Conservation (phyloP, 2,113 vertebrate genomes). For the Bos indicus region DNA sequence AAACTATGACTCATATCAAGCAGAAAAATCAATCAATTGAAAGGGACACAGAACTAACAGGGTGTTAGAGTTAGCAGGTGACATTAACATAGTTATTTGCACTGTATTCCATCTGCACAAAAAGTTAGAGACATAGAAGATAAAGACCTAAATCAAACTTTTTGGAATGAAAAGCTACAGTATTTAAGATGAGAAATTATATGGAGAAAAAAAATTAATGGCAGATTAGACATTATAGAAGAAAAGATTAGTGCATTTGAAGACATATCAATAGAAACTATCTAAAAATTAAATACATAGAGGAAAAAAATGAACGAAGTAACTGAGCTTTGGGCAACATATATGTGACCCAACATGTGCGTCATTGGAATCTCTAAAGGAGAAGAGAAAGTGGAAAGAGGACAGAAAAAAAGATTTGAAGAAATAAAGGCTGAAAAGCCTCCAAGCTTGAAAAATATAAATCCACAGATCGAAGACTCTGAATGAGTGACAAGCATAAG, state of each 20-base stretch:
- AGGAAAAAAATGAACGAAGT: not conserved
- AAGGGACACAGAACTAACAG: not conserved
- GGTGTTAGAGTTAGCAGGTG: not conserved
- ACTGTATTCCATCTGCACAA: not conserved
- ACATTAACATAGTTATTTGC: not conserved
- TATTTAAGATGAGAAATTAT: not conserved
- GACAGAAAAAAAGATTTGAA: not conserved
- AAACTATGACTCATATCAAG: not conserved
- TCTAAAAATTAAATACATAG: not conserved
- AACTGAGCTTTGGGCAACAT: not conserved
- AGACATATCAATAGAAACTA: not conserved
- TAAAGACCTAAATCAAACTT: not conserved
- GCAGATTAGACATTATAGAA: not conserved
- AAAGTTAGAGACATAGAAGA: not conserved
- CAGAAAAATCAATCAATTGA: not conserved
- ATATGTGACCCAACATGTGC: no score
- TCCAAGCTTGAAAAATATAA: not conserved
- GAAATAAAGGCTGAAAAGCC: not conserved
- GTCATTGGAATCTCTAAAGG: rapidly evolving
- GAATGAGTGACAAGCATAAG: not conserved
- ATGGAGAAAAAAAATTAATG: not conserved
- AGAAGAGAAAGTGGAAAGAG: not conserved
- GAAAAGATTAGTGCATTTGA: not conserved
- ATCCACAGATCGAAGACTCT: not conserved
- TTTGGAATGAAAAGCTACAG: not conserved